Evolutionary conservation across 2,113 vertebrate genomes (phyloP).

Genomic region (Myrmecobius fasciatus): DNA sequence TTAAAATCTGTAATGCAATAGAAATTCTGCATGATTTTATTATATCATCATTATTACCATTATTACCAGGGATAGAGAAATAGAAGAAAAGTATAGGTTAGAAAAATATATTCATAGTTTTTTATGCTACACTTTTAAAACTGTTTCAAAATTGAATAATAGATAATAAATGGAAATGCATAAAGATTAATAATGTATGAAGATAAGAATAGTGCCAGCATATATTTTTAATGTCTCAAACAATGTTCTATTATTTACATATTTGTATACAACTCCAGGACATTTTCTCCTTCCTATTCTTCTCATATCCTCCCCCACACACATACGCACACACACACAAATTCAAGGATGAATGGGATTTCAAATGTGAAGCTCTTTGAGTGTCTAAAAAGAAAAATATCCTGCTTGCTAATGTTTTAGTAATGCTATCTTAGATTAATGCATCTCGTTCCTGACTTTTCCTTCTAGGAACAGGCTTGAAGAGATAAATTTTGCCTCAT

Average conservation of each 20-base stretch:
- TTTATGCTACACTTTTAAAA: background rate
- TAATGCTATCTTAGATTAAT: slow-evolving; percentile 5
- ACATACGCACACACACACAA: background rate
- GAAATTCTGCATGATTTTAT: background rate
- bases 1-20: background rate
- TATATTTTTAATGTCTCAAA: slow-evolving; percentile 12
- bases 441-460: slow-evolving; percentile 11
- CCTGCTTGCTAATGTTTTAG: slow-evolving; percentile 19
- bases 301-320: background rate
- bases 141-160: slow-evolving; percentile 28
- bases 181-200: slow-evolving; percentile 14
- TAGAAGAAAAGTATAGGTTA: background rate
- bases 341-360: slow-evolving; percentile 45
- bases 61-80: background rate
- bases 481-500: slow-evolving; percentile 41
- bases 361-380: slow-evolving; percentile 26
- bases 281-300: background rate
- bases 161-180: slow-evolving; percentile 33
- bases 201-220: slow-evolving; percentile 19
- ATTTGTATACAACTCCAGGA: background rate
- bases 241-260: slow-evolving; percentile 32
- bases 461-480: slow-evolving; percentile 3
- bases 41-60: background rate
- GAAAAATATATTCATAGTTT: background rate
- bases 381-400: background rate